Percentiles rank a stretch among this genome's conserved stretches.
Evolutionary conservation across 2,113 vertebrate species (phyloP).

Genomic region (Anhinga anhinga): DNA sequence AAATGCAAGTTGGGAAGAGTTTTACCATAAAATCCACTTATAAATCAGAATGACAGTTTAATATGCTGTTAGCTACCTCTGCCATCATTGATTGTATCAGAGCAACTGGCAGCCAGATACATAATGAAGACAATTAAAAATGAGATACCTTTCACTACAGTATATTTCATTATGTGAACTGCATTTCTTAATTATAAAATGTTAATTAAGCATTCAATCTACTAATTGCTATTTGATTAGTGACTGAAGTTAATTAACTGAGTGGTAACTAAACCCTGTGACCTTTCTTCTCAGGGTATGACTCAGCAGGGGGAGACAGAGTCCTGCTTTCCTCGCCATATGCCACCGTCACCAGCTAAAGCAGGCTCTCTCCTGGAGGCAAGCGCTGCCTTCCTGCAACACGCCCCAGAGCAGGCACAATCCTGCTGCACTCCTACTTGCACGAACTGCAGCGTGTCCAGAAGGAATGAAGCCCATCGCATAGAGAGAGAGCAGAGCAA

Average conservation of each 20-base stretch:
- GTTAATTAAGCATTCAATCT: conserved; percentile 28
- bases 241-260: conserved; percentile 37
- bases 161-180: background rate
- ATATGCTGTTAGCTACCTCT: background rate
- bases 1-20: background rate
- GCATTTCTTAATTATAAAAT: conserved; percentile 32
- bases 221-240: conserved; percentile 36
- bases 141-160: background rate
- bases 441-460: background rate
- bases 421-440: background rate
- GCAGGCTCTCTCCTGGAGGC: background rate
- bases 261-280: conserved; percentile 8
- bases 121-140: background rate
- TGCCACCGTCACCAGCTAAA: background rate
- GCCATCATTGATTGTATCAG: background rate
- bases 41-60: background rate
- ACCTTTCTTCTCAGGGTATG: background rate
- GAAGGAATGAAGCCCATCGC: background rate
- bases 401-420: fast-evolving
- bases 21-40: background rate
- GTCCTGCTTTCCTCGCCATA: background rate
- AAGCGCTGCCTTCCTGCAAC: background rate
- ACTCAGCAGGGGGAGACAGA: conserved; percentile 57
- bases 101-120: background rate
- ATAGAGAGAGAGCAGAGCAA: fast-evolving